These are phyloP conservation scores for Coracias cyanogaster DNA, from an alignment of 2,797 vertebrate species.

Conservation along the genomic window DNA sequence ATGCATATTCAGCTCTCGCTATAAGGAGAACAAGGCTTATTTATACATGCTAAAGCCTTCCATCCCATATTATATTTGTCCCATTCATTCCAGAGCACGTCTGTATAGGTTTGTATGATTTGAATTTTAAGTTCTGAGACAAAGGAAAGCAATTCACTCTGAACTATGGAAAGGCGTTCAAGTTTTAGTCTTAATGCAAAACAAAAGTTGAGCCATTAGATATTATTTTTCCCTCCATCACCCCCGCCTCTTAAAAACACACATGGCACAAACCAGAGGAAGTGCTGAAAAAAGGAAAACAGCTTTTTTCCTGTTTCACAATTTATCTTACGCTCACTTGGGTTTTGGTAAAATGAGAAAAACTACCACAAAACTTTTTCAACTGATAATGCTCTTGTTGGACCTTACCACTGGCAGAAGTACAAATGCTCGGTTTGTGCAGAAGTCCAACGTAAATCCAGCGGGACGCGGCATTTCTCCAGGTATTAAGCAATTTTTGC, in stretches of 20 bases:
- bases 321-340: not conserved
- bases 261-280: not conserved
- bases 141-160: not conserved
- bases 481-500: not conserved
- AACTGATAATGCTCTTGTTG: not conserved
- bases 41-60: not conserved
- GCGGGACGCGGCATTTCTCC: not conserved
- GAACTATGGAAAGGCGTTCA: not conserved
- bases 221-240: not conserved
- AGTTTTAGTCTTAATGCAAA: not conserved
- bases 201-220: not conserved
- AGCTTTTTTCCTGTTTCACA: not conserved
- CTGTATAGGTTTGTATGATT: not conserved
- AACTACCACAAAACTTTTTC: not conserved
- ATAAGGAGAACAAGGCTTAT: constrained; percentile 14
- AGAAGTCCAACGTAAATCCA: not conserved
- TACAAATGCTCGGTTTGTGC: not conserved
- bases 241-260: not conserved
- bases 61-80: not conserved
- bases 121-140: not conserved
- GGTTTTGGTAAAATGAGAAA: not conserved
- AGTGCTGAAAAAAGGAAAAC: not conserved
- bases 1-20: constrained; percentile 65
- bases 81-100: not conserved
- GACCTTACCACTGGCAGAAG: not conserved